Conservation (phyloP, 1,140 invertebrate genomes). For the Solenopsis invicta region DNA sequence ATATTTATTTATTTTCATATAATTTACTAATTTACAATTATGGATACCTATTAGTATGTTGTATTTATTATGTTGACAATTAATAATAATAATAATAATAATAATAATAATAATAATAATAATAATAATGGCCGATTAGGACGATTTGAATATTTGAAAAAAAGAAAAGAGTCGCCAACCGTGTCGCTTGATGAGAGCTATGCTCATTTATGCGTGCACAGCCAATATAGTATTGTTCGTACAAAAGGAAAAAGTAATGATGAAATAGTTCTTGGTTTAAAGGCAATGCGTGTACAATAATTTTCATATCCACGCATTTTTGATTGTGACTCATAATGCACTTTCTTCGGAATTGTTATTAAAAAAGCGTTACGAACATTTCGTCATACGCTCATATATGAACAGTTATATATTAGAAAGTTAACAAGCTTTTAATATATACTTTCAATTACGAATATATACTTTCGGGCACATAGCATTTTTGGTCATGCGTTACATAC, state of each 20-base stretch:
- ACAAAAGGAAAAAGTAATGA: background rate
- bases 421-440: constrained; percentile 24
- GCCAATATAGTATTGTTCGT: no score
- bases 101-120: background rate
- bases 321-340: background rate
- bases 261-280: background rate
- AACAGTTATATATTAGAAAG: constrained; percentile 42
- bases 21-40: background rate
- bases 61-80: background rate
- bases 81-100: background rate
- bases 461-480: background rate
- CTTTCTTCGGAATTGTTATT: background rate
- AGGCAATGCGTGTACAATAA: background rate
- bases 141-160: background rate
- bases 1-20: background rate
- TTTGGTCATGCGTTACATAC: no score
- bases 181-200: no score
- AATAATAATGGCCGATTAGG: background rate
- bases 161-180: background rate
- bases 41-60: background rate
- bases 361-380: constrained; percentile 15
- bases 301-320: background rate
- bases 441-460: constrained; percentile 12
- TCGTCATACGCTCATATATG: constrained; percentile 12
- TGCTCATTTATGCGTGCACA: no score